These are phyloP conservation scores for Toxostoma redivivum DNA, from an alignment of 2,113 vertebrate species.

Conservation along the genomic window DNA sequence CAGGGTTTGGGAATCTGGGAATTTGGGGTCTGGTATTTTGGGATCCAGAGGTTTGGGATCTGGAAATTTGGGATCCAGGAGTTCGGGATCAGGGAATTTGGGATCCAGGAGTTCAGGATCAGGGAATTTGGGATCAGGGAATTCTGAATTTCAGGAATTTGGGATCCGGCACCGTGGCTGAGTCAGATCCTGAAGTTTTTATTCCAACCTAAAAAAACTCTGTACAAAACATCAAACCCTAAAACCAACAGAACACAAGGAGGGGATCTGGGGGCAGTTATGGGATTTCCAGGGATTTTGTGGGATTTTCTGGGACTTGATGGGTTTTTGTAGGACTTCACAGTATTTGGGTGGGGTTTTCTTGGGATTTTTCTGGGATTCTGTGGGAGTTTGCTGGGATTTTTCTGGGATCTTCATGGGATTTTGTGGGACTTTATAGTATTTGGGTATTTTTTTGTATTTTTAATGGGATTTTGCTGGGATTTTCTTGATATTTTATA, in stretches of 20 bases:
- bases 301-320: background rate
- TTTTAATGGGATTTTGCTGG: too few relatives aligned
- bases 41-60: too few relatives aligned
- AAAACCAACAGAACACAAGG: accelerated
- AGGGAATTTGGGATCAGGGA: background rate
- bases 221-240: background rate
- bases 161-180: background rate
- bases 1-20: too few relatives aligned
- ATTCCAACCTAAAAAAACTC: background rate
- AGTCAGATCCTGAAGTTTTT: background rate
- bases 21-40: too few relatives aligned
- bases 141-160: accelerated
- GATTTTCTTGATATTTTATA: too few relatives aligned
- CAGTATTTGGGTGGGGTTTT: background rate
- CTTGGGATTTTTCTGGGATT: too few relatives aligned
- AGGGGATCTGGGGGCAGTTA: accelerated
- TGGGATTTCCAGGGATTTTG: background rate
- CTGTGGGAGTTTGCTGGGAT: too few relatives aligned
- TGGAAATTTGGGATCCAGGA: too few relatives aligned
- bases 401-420: background rate
- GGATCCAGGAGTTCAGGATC: accelerated
- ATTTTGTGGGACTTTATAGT: too few relatives aligned
- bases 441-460: background rate
- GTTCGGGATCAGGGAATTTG: background rate
- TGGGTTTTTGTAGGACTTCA: too few relatives aligned